Evolutionary conservation across 2,797 vertebrate species (phyloP), one percentile per base, ranked within the genome.

Genomic region (Melanogrammus aeglefinus): DNA sequence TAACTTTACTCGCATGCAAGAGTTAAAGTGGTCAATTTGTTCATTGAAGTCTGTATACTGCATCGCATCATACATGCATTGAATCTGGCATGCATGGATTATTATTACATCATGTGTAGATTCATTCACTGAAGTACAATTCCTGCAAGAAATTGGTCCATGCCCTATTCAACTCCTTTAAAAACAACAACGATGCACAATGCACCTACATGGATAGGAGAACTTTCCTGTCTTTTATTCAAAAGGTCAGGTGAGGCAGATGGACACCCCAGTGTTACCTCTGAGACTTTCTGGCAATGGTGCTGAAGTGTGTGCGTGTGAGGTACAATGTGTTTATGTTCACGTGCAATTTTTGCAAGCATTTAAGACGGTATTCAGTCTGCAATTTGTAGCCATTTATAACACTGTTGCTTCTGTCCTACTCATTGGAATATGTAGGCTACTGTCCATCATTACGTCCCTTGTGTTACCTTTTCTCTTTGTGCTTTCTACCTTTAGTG

Each of bases 171-270:
- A 76, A 80, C 51, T 24, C 63, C 63, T 63, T 63, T 24, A 69
- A 27, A 69, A 27, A 27, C 27, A 66, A 10, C 31, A 72, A 3
- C 21, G 21, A 21, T 82, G 57, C 66, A 66, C 87, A 88, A 36
- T 29, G 29, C 63, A 71, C n/a, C 41, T 72, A 16, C 72, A 78
- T 83, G 44, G 72, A 80, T 76, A 66, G 57, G 73, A 83, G 86
- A 89, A 85, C 76, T 80, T 87, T 83, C 84, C 72, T 82, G 82
- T 87, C 83, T 33, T 72, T 90, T 88, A 85, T 78, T 74, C 85
- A 88, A 86, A 80, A 80, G 2, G 73, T 87, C 86, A 82, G 80
- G 84, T 74, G 79, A 76, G 78, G 78, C 77, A 87, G 84, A 86
- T 80, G 84, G 80, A 83, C 14, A 86, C 93, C 13, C 41, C 41